A percentile compares a stretch with the other conserved stretches of the same genome.
Conservation (phyloP, 2,888 invertebrate genomes). For the Arctia plantaginis region DNA sequence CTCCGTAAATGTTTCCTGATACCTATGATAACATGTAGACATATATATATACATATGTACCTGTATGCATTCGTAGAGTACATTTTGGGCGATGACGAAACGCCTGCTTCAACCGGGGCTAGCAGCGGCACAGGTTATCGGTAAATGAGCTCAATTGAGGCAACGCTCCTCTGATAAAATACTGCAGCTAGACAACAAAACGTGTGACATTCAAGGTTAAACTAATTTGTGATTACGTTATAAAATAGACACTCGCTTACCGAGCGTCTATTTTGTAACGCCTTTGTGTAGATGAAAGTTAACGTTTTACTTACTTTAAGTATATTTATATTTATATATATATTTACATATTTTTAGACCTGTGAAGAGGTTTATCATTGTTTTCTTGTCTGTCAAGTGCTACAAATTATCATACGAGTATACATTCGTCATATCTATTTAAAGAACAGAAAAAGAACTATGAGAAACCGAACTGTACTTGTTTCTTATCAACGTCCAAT, state of each 20-base stretch:
- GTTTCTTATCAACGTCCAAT: too few relatives aligned
- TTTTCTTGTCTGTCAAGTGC: neutral
- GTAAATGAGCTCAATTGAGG: constrained; percentile 75
- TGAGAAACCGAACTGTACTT: neutral
- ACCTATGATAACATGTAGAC: constrained; percentile 42
- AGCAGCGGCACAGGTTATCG: constrained; percentile 66
- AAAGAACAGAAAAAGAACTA: neutral
- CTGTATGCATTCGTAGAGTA: constrained; percentile 44
- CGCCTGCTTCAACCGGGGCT: constrained; percentile 37
- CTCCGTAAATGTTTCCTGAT: constrained; percentile 59
- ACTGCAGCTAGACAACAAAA: constrained; percentile 45
- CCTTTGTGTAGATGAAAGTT: constrained; percentile 3
- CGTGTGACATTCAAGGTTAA: constrained; percentile 52
- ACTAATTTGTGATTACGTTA: constrained; percentile 43
- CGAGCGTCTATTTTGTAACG: constrained; percentile 5
- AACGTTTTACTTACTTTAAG: neutral
- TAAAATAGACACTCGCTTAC: too few relatives aligned
- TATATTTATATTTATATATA: neutral
- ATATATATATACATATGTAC: neutral
- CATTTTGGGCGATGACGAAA: constrained; percentile 72
- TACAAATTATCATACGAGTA: neutral
- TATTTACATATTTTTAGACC: neutral
- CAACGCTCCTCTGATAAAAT: constrained; percentile 60
- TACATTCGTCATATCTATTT: neutral
- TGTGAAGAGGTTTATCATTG: neutral